A percentile compares a stretch with the other conserved stretches of the same genome.
phyloP scores from a whole-genome alignment of 2,888 invertebrate species.

The Athalia cordata region DNA sequence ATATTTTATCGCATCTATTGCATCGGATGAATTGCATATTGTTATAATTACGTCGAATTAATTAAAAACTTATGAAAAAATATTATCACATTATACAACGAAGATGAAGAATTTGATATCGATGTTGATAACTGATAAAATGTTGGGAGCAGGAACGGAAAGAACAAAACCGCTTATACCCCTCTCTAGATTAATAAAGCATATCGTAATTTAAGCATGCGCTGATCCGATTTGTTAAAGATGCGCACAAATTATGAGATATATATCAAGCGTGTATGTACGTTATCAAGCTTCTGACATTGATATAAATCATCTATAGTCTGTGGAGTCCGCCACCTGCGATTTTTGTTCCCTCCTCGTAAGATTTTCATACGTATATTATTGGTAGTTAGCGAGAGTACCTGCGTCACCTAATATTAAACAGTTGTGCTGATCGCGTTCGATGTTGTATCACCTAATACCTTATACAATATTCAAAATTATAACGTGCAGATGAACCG shows the following conservation, averaged over 20 bases:
- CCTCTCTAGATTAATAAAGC: too few relatives aligned
- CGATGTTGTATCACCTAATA: not conserved
- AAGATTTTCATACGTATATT: not conserved
- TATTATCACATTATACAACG: too few relatives aligned
- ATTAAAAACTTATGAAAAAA: too few relatives aligned
- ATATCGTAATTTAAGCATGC: too few relatives aligned
- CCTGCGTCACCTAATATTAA: slow-evolving; percentile 12
- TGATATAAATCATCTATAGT: slow-evolving; percentile 20
- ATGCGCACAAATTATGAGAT: slow-evolving; percentile 5
- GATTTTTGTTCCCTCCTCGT: not conserved
- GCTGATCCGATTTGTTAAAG: too few relatives aligned
- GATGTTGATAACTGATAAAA: too few relatives aligned
- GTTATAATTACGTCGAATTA: too few relatives aligned
- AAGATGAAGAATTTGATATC: too few relatives aligned
- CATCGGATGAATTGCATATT: too few relatives aligned
- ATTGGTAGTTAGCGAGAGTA: not conserved
- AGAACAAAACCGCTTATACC: too few relatives aligned
- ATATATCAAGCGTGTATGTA: not conserved
- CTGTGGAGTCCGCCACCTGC: not conserved
- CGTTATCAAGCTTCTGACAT: slow-evolving; percentile 10
- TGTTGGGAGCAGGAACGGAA: too few relatives aligned
- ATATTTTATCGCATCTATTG: too few relatives aligned
- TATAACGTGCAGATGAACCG: slow-evolving; percentile 27
- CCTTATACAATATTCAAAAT: not conserved
- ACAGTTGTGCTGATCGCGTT: slow-evolving; percentile 26